Percentiles rank a stretch among this genome's conserved stretches.
Evolutionary conservation across 1,140 invertebrate genomes (phyloP).

Genomic region (Lepidurus apus): DNA sequence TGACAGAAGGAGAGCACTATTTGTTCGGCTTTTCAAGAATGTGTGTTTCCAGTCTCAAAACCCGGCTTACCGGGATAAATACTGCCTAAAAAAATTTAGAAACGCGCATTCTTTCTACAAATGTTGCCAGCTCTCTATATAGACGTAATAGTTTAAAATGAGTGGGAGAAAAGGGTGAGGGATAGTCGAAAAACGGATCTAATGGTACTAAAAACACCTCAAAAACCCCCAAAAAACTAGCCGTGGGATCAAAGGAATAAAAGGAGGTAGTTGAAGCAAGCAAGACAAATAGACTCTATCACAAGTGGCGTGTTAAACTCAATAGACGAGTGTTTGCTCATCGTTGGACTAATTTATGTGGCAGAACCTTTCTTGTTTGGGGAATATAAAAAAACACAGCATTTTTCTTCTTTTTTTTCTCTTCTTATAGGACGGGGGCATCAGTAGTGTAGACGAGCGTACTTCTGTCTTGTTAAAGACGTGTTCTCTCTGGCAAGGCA

Average conservation of each 20-base stretch:
- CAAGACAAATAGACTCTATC: constrained; percentile 8
- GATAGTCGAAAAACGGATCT: too few relatives aligned
- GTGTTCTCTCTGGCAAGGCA: neutral
- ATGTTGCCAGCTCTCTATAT: too few relatives aligned
- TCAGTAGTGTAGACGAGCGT: neutral
- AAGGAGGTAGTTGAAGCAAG: neutral
- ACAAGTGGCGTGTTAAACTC: constrained; percentile 14
- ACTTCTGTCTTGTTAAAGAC: constrained; percentile 14
- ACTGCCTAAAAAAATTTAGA: too few relatives aligned
- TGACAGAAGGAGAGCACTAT: neutral
- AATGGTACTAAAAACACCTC: too few relatives aligned
- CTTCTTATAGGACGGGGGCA: neutral
- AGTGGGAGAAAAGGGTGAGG: too few relatives aligned
- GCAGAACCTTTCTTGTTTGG: neutral
- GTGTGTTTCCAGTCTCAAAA: too few relatives aligned
- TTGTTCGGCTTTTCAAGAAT: too few relatives aligned
- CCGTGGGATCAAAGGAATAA: too few relatives aligned
- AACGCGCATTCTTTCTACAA: too few relatives aligned
- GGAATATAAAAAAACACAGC: neutral
- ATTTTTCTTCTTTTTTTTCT: neutral
- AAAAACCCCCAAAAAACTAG: too few relatives aligned
- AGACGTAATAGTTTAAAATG: too few relatives aligned
- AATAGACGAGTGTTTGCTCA: constrained; percentile 17
- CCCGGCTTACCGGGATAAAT: too few relatives aligned
- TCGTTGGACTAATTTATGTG: constrained; percentile 22